phyloP scores from a whole-genome alignment of 2,888 invertebrate species.

The Macrostomum cliftonense region DNA sequence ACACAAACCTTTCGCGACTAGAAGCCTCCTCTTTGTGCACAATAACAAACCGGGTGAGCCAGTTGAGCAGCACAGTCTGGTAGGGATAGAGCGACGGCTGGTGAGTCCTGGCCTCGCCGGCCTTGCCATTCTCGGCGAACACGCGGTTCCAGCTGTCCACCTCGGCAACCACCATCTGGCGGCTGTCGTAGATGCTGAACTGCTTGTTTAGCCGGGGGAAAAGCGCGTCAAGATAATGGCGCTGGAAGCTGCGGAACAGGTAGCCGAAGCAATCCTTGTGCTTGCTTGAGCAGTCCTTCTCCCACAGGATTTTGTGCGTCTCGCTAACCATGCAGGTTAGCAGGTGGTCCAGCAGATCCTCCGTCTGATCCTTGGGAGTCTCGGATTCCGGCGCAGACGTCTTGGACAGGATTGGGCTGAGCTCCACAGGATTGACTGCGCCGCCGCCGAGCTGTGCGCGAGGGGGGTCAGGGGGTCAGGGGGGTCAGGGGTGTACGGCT shows the following conservation, averaged over 20 bases:
- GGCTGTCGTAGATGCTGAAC: conserved; percentile 62
- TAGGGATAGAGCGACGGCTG: too few species aligned
- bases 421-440: conserved; percentile 57
- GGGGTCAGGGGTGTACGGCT: neutral
- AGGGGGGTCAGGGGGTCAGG: conserved; percentile 12
- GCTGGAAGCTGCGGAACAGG: conserved; percentile 70
- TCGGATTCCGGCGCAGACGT: conserved; percentile 55
- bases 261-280: conserved; percentile 72
- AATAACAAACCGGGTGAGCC: too few species aligned
- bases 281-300: conserved; percentile 52
- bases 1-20: too few species aligned
- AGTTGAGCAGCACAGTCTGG: too few species aligned
- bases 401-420: conserved; percentile 47
- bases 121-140: conserved; percentile 1
- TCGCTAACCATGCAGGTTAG: conserved; percentile 77
- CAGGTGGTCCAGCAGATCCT: conserved; percentile 66
- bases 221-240: conserved; percentile 67
- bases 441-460: conserved; percentile 31
- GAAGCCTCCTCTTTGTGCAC: too few species aligned
- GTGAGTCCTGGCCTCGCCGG: neutral
- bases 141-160: neutral
- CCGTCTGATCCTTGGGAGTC: conserved; percentile 59
- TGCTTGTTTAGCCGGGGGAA: conserved; percentile 56
- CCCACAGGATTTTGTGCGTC: conserved; percentile 71
- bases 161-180: conserved; percentile 46